These are phyloP conservation scores for Cercopithecus neglectus DNA, from an alignment of 2,797 vertebrate species.

Conservation along the genomic window DNA sequence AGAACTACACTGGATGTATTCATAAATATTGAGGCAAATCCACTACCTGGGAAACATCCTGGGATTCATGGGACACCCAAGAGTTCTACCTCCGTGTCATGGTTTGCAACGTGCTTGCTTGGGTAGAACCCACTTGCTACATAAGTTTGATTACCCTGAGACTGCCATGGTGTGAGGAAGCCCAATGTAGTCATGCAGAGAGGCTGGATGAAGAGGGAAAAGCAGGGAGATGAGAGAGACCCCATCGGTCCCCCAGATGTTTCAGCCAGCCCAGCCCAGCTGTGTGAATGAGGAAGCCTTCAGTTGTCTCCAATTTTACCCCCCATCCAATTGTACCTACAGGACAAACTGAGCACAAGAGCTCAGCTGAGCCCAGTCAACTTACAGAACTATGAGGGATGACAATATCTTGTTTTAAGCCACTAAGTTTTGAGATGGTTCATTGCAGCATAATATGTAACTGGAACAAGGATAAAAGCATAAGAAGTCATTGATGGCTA, in stretches of 20 bases:
- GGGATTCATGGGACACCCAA: neutral
- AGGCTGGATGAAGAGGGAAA: neutral
- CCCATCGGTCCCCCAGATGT: neutral
- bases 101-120: neutral
- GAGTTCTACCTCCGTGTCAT: too few species aligned
- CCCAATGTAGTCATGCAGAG: neutral
- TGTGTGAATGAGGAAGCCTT: neutral
- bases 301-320: neutral
- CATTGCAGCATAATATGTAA: fast-evolving
- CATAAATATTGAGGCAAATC: neutral
- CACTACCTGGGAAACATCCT: neutral
- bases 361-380: neutral
- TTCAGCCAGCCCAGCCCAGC: neutral
- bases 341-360: too few species aligned
- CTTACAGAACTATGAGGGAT: neutral
- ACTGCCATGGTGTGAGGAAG: neutral
- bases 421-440: too few species aligned
- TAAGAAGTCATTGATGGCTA: neutral
- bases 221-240: neutral
- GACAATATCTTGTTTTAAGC: too few species aligned
- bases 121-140: neutral
- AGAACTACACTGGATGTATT: neutral
- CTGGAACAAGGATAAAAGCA: neutral
- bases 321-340: neutral
- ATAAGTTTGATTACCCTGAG: neutral